phyloP scores from a whole-genome alignment of 1,140 invertebrate species.

The Protaetia brevitarsis region DNA sequence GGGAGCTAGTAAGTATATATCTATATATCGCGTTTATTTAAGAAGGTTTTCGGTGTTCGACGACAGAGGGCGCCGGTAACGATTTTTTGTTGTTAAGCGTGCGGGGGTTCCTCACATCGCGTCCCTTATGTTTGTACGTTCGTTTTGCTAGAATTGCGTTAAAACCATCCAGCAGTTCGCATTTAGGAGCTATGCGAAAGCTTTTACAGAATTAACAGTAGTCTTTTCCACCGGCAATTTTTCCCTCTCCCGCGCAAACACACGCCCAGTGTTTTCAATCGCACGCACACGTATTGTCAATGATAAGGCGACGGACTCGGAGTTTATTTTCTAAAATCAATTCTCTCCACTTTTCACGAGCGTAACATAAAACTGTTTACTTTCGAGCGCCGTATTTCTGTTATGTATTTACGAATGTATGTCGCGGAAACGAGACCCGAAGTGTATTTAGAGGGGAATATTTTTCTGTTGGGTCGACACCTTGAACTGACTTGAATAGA shows the following conservation, averaged over 20 bases:
- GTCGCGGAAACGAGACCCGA: background rate
- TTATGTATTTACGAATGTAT: slow-evolving; percentile 11
- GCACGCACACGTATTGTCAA: slow-evolving; percentile 11
- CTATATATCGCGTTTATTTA: slow-evolving; percentile 19
- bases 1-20: background rate
- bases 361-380: slow-evolving; percentile 17
- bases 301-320: background rate
- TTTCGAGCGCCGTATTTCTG: slow-evolving; percentile 6
- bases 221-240: no score
- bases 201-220: slow-evolving; percentile 24
- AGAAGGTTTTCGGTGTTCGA: slow-evolving; percentile 13
- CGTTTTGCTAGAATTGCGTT: slow-evolving; percentile 14
- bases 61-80: slow-evolving; percentile 9
- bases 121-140: slow-evolving; percentile 17
- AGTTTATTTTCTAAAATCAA: slow-evolving; percentile 20
- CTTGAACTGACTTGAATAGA: background rate
- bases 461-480: slow-evolving; percentile 6
- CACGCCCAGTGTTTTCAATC: background rate
- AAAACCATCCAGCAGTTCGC: slow-evolving; percentile 17
- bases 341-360: slow-evolving; percentile 14
- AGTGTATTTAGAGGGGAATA: slow-evolving; percentile 3
- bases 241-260: background rate
- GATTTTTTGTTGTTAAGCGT: slow-evolving; percentile 5
- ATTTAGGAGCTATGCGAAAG: slow-evolving; percentile 22
- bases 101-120: slow-evolving; percentile 6